Evolutionary conservation across 2,888 invertebrate genomes (phyloP), one percentile per base, ranked within the genome.

Genomic region (Diarsia dahlii): DNA sequence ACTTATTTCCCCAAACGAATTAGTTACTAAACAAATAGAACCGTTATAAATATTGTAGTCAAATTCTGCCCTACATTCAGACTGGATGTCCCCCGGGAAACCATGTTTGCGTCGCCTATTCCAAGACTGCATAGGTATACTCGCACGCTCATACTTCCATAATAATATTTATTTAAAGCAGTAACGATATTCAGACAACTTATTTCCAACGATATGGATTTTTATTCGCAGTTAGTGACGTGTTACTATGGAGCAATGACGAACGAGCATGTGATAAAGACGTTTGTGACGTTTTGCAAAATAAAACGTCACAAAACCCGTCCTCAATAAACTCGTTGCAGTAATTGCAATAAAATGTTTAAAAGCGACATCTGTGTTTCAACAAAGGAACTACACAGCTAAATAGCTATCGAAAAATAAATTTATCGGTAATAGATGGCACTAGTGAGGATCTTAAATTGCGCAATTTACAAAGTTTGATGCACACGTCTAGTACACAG

Each of bases 111-210:
- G 20, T 28, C 50, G 3, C 50, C 48, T 63, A n/a, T 54, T 64
- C 60, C 66, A 81, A 67, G 54, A 46, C 39, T 69, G 58, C 54
- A 28, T 39, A 45, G n/a, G n/a, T n/a, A 28, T 20, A 28, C 34
- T 67, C 12, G 1, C 52, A 48, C 9, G 46, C 45, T n/a, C 18
- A 60, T 13, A 65, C 58, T 67, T 73, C 34, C n/a, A 20, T 68
- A 28, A 28, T 28, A 28, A 28, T 28, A 48, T 76, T 39, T 62
- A 56, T 13, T 0, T 60, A 20, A 64, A 71, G 34, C 63, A 52
- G 52, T 85, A 84, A 82, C 20, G 63, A 85, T 76, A 76, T 65
- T 54, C 70, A 81, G 81, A 85, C 72, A 82, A 71, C 13, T 76
- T 3, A 15, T 52, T 74, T 66, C 46, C 23, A 12, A 34, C 45